A percentile compares a stretch with the other conserved stretches of the same genome.
phyloP scores from a whole-genome alignment of 1,140 invertebrate genomes.

The Drosophila burlai region DNA sequence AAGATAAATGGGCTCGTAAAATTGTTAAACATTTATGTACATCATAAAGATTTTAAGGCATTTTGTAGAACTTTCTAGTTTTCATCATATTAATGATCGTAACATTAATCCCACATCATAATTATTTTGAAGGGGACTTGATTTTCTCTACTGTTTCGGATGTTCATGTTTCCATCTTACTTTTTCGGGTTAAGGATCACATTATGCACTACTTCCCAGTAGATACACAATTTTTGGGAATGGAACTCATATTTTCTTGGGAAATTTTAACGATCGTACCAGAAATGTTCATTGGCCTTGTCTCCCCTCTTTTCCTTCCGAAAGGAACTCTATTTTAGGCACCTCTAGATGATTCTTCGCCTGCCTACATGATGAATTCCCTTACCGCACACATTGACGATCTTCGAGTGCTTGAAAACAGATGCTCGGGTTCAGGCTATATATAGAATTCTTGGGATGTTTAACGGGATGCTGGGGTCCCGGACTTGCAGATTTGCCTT shows the following conservation, averaged over 20 bases:
- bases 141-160: too few species aligned
- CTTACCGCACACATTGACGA: constrained; percentile 28
- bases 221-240: neutral
- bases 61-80: too few species aligned
- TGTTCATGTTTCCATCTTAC: neutral
- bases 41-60: neutral
- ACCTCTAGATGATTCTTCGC: constrained; percentile 10
- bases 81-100: neutral
- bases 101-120: too few species aligned
- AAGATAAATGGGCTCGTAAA: constrained; percentile 16
- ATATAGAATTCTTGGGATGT: constrained; percentile 34
- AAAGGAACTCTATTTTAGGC: constrained; percentile 33
- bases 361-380: constrained; percentile 35
- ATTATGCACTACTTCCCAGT: too few species aligned
- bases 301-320: neutral
- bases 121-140: neutral
- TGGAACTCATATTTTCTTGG: neutral
- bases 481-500: neutral
- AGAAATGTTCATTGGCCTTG: constrained; percentile 4
- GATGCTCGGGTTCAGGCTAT: constrained; percentile 34
- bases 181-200: too few species aligned
- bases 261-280: constrained; percentile 6
- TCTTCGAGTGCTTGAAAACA: constrained; percentile 30
- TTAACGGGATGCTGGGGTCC: constrained; percentile 21
- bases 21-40: constrained; percentile 3